Base-by-base conservation (phyloP, 2,888 invertebrate species). In the Andrena bicolor region DNA sequence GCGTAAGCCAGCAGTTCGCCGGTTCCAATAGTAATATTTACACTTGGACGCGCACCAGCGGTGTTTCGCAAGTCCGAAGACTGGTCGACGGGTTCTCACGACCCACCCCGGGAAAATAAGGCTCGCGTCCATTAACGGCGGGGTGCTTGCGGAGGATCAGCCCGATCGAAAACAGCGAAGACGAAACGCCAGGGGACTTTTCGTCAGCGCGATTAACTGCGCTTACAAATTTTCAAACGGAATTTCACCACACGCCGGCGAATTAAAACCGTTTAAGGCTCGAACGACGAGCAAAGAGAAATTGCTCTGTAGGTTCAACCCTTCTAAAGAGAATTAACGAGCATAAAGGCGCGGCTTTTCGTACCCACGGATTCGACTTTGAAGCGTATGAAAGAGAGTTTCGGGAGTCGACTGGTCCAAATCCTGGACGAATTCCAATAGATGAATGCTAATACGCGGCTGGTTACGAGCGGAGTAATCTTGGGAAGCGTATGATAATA, bases 271-370 rank as follows among this genome's bases (percentile, higher is more conserved):
- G 75, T 60, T 70, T 76, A 74, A 1, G 41, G 41, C 41, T 41
- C 1, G 1, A 85, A 83, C 77, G 79, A 73, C 61, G 70, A 71
- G 78, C 74, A 79, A 80, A 70, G 82, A 80, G 80, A 86, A 80
- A 76, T 80, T 82, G 75, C 76, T 60, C 84, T 51, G 73, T 63
- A 30, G 6, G 0, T 30, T 64, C 73, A 63, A 80, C 51, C 35
- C 48, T 16, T 48, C 60, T 75, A 75, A 86, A 76, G 71, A 78
- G 72, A 82, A 83, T 80, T 87, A 87, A 87, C 84, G 83, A 87
- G 85, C 81, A 66, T 74, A 66, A 78, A 65, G 41, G 58, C 70
- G 56, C 60, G 63, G 28, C 58, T 75, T 58, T 32, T 65, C 70
- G 60, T 84, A 82, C 84, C 84, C 84, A 72, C 70, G 71, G 65